Conservation (phyloP, 1,140 invertebrate genomes). For the Diorhabda carinulata region DNA sequence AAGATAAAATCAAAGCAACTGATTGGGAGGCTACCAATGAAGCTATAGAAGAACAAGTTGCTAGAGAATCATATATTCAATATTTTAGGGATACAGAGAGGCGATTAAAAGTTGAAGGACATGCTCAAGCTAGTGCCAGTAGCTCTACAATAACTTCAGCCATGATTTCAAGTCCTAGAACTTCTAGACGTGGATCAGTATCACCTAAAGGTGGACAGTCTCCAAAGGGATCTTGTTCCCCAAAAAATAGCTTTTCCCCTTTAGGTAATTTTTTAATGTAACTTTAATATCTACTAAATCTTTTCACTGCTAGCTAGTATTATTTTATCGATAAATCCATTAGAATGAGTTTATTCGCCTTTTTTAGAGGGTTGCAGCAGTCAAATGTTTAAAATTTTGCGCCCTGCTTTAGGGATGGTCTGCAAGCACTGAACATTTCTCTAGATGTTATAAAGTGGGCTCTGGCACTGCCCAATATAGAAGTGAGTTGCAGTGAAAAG, state of each 20-base stretch:
- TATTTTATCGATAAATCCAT: no score
- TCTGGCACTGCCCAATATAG: no score
- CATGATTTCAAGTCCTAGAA: constrained; percentile 39
- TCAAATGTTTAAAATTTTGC: no score
- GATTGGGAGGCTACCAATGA: constrained; percentile 94
- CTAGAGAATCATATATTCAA: constrained; percentile 84
- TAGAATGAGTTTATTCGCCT: no score
- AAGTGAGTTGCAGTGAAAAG: no score
- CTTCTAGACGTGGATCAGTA: constrained; percentile 38
- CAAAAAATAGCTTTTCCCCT: constrained; percentile 35
- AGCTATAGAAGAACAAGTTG: constrained; percentile 86
- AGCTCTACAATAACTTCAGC: constrained; percentile 46
- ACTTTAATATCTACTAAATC: no score
- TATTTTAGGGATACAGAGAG: constrained; percentile 51
- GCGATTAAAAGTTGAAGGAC: constrained; percentile 38
- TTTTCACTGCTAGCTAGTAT: no score
- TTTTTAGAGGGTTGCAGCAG: no score
- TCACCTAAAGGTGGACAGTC: constrained; percentile 42
- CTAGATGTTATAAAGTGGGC: no score
- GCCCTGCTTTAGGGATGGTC: no score
- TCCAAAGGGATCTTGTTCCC: constrained; percentile 38
- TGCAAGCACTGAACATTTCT: no score
- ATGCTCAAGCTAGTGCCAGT: constrained; percentile 38
- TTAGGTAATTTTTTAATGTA: constrained; percentile 23
- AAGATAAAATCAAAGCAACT: constrained; percentile 87